Conservation (phyloP, 2,113 vertebrate species). For the Malurus elegans region DNA sequence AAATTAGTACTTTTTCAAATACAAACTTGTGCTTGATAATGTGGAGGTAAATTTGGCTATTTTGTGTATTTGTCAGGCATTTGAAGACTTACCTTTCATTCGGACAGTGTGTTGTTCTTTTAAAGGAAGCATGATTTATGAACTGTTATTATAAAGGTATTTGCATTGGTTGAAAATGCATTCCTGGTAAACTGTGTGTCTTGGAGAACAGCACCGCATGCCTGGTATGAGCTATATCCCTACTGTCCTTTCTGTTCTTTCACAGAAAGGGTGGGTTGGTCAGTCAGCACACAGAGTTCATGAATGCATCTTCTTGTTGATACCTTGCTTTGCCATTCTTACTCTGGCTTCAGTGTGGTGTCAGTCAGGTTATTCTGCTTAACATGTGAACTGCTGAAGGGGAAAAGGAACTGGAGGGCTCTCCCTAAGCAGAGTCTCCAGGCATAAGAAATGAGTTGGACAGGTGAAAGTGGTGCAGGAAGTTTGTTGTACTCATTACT, state of each 20-base stretch:
- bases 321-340: background rate
- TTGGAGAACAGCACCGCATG: background rate
- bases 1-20: background rate
- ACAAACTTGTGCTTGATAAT: background rate
- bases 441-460: background rate
- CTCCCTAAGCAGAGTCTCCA: background rate
- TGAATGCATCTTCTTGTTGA: background rate
- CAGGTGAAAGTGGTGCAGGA: background rate
- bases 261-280: background rate
- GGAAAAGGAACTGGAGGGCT: background rate
- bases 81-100: background rate
- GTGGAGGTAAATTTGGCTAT: background rate
- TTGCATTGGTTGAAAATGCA: rapidly evolving
- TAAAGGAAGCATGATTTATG: background rate
- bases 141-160: background rate
- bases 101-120: background rate
- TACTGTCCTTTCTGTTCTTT: background rate
- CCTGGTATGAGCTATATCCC: background rate
- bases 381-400: background rate
- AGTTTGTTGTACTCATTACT: background rate
- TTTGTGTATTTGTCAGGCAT: background rate
- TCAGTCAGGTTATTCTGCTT: background rate
- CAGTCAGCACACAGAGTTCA: background rate
- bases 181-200: background rate
- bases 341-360: background rate